These are phyloP conservation scores for Amphiduros pacificus DNA, from an alignment of 2,888 invertebrate species.

Conservation along the genomic window DNA sequence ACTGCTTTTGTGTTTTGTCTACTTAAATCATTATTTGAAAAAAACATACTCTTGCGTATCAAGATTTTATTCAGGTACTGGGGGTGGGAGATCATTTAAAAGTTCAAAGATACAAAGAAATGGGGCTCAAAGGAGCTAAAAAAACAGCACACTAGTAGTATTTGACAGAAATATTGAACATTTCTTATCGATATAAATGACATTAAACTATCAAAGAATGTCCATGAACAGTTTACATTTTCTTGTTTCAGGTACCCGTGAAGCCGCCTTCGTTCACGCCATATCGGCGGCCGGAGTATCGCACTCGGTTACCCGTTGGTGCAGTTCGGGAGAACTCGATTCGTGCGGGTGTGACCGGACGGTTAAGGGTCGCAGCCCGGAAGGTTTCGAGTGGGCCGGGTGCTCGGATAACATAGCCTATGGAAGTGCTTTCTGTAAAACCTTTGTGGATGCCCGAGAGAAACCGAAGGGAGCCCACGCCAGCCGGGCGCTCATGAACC, in stretches of 20 bases:
- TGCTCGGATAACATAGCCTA: constrained; percentile 83
- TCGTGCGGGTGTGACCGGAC: constrained; percentile 90
- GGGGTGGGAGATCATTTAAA: too few species aligned
- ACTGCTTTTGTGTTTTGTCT: too few species aligned
- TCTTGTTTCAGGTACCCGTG: constrained; percentile 76
- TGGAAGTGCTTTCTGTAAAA: constrained; percentile 74
- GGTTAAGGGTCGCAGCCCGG: constrained; percentile 71
- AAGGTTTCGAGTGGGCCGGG: constrained; percentile 85
- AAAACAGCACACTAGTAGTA: too few species aligned
- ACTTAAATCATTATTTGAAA: too few species aligned
- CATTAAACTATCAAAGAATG: too few species aligned
- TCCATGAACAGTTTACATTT: too few species aligned
- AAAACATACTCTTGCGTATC: too few species aligned
- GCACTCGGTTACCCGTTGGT: constrained; percentile 86
- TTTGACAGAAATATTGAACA: too few species aligned
- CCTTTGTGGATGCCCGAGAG: constrained; percentile 86
- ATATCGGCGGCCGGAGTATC: constrained; percentile 93
- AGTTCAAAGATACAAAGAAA: too few species aligned
- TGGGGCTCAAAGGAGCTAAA: too few species aligned
- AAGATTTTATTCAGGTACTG: too few species aligned
- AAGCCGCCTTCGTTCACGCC: constrained; percentile 94
- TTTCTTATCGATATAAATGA: too few species aligned
- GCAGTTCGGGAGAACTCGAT: constrained; percentile 84
- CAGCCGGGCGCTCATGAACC: constrained; percentile 88
- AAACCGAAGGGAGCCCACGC: constrained; percentile 88